Percentiles rank a stretch among this genome's conserved stretches.
These are phyloP conservation scores for Pangasius macronema DNA, from an alignment of 2,797 vertebrate genomes.

Conservation along the genomic window DNA sequence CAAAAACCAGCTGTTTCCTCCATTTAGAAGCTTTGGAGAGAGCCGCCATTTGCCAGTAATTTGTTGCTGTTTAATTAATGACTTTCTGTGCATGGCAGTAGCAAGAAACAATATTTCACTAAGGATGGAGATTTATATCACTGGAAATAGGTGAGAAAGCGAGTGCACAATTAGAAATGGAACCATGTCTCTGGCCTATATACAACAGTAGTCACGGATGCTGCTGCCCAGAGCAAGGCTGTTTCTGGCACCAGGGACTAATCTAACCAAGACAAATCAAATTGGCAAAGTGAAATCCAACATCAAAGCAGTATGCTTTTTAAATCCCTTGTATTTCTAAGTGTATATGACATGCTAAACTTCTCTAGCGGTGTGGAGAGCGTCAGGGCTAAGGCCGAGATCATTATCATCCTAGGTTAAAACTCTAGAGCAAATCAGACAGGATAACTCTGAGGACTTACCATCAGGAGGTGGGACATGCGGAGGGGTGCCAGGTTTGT, in stretches of 20 bases:
- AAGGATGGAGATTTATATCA: slow-evolving; percentile 54
- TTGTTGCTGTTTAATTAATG: slow-evolving; percentile 68
- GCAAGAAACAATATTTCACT: slow-evolving; percentile 55
- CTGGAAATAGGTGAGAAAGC: slow-evolving; percentile 34
- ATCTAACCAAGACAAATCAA: slow-evolving; percentile 67
- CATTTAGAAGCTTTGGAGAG: slow-evolving; percentile 68
- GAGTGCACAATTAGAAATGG: slow-evolving; percentile 48
- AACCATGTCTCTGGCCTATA: slow-evolving; percentile 27
- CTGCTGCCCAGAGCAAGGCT: slow-evolving; percentile 29
- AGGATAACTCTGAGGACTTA: slow-evolving; percentile 72
- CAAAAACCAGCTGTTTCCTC: slow-evolving; percentile 77
- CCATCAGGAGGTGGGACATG: slow-evolving; percentile 76
- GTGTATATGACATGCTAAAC: slow-evolving; percentile 29
- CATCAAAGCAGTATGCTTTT: slow-evolving; percentile 51
- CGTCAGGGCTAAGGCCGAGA: slow-evolving; percentile 49
- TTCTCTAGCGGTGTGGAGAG: slow-evolving; percentile 61
- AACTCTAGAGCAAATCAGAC: slow-evolving; percentile 44
- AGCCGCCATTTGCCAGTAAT: slow-evolving; percentile 70
- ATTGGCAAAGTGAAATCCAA: slow-evolving; percentile 68
- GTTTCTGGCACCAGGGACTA: slow-evolving; percentile 21
- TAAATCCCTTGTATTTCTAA: neutral
- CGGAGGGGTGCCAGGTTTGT: slow-evolving; percentile 80
- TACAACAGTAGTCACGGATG: slow-evolving; percentile 33
- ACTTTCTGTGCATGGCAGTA: slow-evolving; percentile 46
- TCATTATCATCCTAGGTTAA: slow-evolving; percentile 60